Conservation (phyloP, 2,113 vertebrate species). For the Oncorhynchus clarkii region DNA sequence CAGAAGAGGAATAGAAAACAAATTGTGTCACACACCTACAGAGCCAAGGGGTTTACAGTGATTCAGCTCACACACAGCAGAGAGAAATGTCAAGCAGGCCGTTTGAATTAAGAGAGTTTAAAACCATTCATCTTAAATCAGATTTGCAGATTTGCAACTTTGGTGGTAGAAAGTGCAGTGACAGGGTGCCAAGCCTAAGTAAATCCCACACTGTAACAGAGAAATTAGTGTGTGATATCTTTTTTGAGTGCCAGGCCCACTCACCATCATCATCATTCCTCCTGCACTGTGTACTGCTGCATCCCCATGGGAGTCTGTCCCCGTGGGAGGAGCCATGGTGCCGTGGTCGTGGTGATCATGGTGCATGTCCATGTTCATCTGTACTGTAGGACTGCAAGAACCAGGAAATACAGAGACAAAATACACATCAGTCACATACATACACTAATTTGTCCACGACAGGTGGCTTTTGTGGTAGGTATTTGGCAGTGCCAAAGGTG, state of each 20-base stretch:
- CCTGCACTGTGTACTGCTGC: constrained; percentile 15
- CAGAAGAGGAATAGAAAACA: constrained; percentile 22
- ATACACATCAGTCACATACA: not conserved
- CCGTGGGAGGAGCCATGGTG: constrained; percentile 25
- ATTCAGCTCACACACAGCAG: not conserved
- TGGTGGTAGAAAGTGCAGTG: not conserved
- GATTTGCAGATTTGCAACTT: not conserved
- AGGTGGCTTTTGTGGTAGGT: not conserved
- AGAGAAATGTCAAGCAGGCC: not conserved
- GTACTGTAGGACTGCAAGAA: not conserved
- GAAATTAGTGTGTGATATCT: too few species aligned
- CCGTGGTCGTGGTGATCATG: constrained; percentile 8
- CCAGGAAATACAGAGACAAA: not conserved
- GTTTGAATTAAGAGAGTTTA: not conserved
- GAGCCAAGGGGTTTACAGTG: not conserved
- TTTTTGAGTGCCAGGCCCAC: constrained; percentile 22
- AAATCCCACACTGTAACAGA: too few species aligned
- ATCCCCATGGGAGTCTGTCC: not conserved
- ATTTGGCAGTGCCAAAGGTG: not conserved
- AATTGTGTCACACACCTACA: not conserved
- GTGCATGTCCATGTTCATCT: constrained; percentile 23
- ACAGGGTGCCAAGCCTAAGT: not conserved
- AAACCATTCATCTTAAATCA: not conserved
- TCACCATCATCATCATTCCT: constrained; percentile 74
- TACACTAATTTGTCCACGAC: not conserved